A percentile compares a stretch with the other conserved stretches of the same genome.
These are phyloP conservation scores for Tetanocera ferruginea DNA, from an alignment of 2,888 invertebrate genomes.

Conservation along the genomic window DNA sequence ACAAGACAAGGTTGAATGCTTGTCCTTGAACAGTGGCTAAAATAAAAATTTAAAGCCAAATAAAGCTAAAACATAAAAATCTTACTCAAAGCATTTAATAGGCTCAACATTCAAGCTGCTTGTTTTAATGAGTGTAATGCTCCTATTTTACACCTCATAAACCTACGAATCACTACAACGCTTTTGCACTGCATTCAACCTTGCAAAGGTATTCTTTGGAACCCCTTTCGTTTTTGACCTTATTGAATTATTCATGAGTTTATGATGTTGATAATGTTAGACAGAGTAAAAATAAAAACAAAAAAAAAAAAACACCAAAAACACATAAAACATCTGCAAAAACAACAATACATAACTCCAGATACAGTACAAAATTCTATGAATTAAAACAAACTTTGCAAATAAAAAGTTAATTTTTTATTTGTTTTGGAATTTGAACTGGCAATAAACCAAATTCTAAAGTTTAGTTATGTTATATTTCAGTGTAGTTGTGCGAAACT, in stretches of 20 bases:
- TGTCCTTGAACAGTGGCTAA: too few relatives aligned
- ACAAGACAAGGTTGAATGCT: too few relatives aligned
- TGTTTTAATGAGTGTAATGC: conserved; percentile 17
- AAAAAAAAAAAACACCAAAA: too few relatives aligned
- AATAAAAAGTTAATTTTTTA: conserved; percentile 19
- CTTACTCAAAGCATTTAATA: conserved; percentile 16
- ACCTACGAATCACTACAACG: conserved; percentile 1
- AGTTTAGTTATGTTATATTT: neutral
- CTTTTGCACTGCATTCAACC: conserved; percentile 28
- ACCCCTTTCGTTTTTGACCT: conserved; percentile 42
- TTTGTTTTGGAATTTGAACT: neutral
- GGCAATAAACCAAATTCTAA: neutral
- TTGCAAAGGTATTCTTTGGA: conserved; percentile 16
- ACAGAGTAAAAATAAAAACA: neutral
- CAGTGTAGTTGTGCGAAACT: conserved; percentile 48
- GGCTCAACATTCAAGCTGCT: neutral
- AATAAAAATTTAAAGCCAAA: too few relatives aligned
- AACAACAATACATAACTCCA: neutral
- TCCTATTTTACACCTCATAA: conserved; percentile 14
- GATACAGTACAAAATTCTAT: neutral
- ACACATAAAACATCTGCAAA: neutral
- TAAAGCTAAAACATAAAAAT: conserved; percentile 4
- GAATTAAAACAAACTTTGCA: conserved; percentile 11
- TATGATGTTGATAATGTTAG: neutral
- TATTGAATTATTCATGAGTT: conserved; percentile 46